Evolutionary conservation across 2,113 vertebrate species (phyloP), one percentile per base, ranked within the genome.

Genomic region (Melospiza georgiana): DNA sequence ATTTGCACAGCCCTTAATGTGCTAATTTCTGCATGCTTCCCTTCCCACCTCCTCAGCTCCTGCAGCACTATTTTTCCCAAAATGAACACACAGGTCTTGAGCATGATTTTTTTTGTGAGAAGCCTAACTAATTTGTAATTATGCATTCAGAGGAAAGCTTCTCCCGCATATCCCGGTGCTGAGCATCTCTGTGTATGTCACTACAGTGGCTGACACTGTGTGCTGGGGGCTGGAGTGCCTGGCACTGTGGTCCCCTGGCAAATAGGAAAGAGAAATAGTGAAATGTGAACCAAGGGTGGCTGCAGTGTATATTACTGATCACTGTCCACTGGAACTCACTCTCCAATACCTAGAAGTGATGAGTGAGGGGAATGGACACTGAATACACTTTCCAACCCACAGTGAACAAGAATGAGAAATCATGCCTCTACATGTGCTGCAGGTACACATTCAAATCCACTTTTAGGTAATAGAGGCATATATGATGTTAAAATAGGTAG

Each of bases 1-100:
- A 4, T 49, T 48, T 2, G 1, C 12, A 9, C 6, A 43, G 31
- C 30, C 11, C 33, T 61, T 65, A 17, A 31, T 0, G 0, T 46
- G 27, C 22, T 55, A 8, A 82, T 49, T 76, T 69, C 76, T 68
- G 23, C 3, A 3, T 62, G 28, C 23, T 71, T 37, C 67, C 4
- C 23, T 68, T 54, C 67, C 13, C 11, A 21, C 7, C 24, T 54
- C 22, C 57, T 74, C 69, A 59, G 11, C 20, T 81, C 44, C n/a
- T 44, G 28, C 11, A 30, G 30, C 6, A 4, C 20, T 33, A 0
- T 35, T 25, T 23, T 74, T 77, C 52, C 43, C 55, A 68, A 59
- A 17, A 0, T 12, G 39, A 84, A 58, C 12, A 62, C n/a, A 37
- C 11, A 65, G 65, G 21, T 48, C 22, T 12, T 4, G 7, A 63